A percentile compares a stretch with the other conserved stretches of the same genome.
These are phyloP conservation scores for Dryococelus australis DNA, from an alignment of 2,888 invertebrate genomes.

Conservation along the genomic window DNA sequence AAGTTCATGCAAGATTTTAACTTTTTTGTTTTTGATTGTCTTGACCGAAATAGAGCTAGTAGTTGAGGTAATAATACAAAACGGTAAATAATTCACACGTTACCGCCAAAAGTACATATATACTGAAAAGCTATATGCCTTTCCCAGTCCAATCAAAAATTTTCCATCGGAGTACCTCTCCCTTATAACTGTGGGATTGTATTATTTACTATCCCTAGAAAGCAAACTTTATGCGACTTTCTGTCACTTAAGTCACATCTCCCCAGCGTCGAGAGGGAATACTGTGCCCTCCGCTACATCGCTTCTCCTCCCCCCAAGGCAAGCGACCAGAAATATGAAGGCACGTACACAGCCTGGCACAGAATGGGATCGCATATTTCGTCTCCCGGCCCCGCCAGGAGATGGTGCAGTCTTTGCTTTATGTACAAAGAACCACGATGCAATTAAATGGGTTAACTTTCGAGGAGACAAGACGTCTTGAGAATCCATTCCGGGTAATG, in stretches of 20 bases:
- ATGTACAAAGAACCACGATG: constrained; percentile 16
- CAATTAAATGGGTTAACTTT: constrained; percentile 16
- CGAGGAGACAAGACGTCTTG: constrained; percentile 7
- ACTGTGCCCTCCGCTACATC: neutral
- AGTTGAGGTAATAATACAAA: too few species aligned
- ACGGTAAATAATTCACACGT: too few species aligned
- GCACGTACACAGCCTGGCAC: constrained; percentile 2
- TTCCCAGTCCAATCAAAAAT: neutral
- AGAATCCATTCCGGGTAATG: constrained; percentile 16
- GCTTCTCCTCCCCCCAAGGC: neutral
- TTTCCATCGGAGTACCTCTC: neutral
- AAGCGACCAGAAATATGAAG: neutral
- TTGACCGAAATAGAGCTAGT: too few species aligned
- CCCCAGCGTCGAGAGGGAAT: neutral
- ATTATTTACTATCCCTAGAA: constrained; percentile 20
- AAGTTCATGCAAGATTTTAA: too few species aligned
- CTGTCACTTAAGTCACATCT: constrained; percentile 27
- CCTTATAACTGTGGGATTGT: neutral
- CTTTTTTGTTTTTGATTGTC: too few species aligned
- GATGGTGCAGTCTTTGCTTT: neutral
- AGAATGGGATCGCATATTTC: constrained; percentile 25
- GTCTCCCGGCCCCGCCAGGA: neutral
- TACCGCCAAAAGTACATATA: too few species aligned
- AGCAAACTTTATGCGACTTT: neutral
- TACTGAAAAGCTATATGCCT: neutral